Evolutionary conservation across 2,888 invertebrate genomes (phyloP).

Genomic region (Lymantria monacha): DNA sequence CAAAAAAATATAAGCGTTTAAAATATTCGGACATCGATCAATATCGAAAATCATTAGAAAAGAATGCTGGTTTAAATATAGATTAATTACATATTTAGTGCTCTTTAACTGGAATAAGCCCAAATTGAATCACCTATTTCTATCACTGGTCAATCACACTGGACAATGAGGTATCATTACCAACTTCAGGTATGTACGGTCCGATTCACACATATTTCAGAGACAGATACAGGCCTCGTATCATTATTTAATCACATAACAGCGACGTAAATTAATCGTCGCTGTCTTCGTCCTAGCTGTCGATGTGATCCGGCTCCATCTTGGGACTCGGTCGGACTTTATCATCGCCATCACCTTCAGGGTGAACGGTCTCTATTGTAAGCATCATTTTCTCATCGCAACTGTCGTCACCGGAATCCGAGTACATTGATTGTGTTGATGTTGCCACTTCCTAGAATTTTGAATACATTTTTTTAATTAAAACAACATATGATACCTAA

Average conservation of each 20-base stretch:
- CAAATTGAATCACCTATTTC: too few species aligned
- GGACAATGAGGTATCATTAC: too few species aligned
- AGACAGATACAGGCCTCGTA: too few species aligned
- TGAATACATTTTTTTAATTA: not conserved
- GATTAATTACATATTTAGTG: too few species aligned
- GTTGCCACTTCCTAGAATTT: constrained; percentile 73
- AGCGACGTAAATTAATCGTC: constrained; percentile 40
- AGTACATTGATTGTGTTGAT: constrained; percentile 87
- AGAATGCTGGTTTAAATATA: too few species aligned
- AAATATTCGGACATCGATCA: too few species aligned
- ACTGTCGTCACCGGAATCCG: constrained; percentile 87
- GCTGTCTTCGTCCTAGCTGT: constrained; percentile 58
- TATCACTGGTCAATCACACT: too few species aligned
- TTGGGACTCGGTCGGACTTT: constrained; percentile 63
- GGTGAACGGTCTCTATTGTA: constrained; percentile 84
- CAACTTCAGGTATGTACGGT: too few species aligned
- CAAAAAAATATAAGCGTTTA: too few species aligned
- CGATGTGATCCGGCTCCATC: constrained; percentile 57
- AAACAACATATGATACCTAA: not conserved
- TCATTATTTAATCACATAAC: not conserved
- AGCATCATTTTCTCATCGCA: constrained; percentile 90
- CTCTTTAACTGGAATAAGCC: too few species aligned
- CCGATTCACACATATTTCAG: too few species aligned
- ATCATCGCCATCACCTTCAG: constrained; percentile 81
- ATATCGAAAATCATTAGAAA: too few species aligned